These are phyloP conservation scores for Bombus impatiens DNA, from an alignment of 1,140 invertebrate genomes.

Conservation along the genomic window DNA sequence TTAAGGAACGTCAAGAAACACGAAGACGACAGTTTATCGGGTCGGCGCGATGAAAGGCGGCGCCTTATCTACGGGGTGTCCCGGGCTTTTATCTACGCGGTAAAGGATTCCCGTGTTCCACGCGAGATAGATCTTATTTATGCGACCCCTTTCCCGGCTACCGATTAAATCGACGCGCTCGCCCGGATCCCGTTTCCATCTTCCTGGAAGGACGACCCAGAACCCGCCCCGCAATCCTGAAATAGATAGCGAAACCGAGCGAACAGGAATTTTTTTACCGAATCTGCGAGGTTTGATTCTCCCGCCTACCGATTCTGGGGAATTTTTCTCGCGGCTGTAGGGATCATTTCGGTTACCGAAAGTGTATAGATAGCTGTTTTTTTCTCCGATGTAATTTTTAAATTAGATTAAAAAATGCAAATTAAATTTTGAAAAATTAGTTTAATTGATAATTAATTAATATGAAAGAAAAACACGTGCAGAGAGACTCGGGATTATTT, in stretches of 20 bases:
- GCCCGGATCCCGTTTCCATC: slow-evolving; percentile 63
- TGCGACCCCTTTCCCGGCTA: slow-evolving; percentile 76
- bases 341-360: too few relatives aligned
- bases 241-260: slow-evolving; percentile 32
- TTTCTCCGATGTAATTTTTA: too few relatives aligned
- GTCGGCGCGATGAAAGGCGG: slow-evolving; percentile 78
- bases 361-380: too few relatives aligned
- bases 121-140: slow-evolving; percentile 80
- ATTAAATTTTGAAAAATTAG: too few relatives aligned
- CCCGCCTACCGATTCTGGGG: too few relatives aligned
- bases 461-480: too few relatives aligned
- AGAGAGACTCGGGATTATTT: too few relatives aligned
- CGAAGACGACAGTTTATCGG: slow-evolving; percentile 62
- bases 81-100: slow-evolving; percentile 75
- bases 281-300: background rate
- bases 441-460: too few relatives aligned
- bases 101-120: slow-evolving; percentile 82
- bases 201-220: slow-evolving; percentile 62
- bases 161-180: slow-evolving; percentile 77
- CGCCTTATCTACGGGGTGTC: slow-evolving; percentile 76
- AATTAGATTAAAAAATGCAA: too few relatives aligned
- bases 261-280: background rate
- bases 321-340: too few relatives aligned
- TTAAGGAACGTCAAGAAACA: slow-evolving; percentile 54
- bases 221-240: slow-evolving; percentile 42